Base-by-base conservation (phyloP, 1,140 invertebrate species). In the Ooceraea biroi region DNA sequence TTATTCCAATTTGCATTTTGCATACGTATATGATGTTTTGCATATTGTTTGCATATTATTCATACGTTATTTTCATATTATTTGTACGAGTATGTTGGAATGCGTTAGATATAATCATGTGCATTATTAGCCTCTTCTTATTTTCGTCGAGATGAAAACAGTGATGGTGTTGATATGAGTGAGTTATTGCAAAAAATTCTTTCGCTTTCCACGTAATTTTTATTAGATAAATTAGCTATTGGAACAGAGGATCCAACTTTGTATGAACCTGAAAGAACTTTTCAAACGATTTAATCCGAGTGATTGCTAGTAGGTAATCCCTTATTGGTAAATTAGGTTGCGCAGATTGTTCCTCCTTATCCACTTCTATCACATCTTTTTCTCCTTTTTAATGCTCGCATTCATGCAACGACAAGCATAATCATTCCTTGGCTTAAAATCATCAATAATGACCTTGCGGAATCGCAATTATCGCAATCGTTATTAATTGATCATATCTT, bases 241-340 rank as follows among this genome's bases (percentile, higher is more conserved):
- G 4, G 4, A 52, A 52, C 36, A 27, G 27, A 27, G 12, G n/a
- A 27, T 63, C 41, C 7, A 63, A 63, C 22, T 50, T 36, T 4
- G 12, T 36, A n/a, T 63, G 60, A 61, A 48, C 63, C 69, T n/a
- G 27, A 61, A 48, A 36, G 3, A 19, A 63, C 27, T 50, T 76
- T 76, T 55, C 3, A 5, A 63, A 58, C 36, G 22, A 73, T 58
- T 61, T 48, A 30, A 71, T 73, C 25, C 36, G 22, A 55, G 3
- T 19, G 52, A 66, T 66, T 44, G 12, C 17, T 36, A 7, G 27
- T 63, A 63, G 55, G 44, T 73, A 22, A 11, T 58, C 14, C n/a
- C 27, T 76, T 63, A 74, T 22, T 46, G 22, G 27, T 41, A 48
- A 61, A 44, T 41, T 36, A 50, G 44, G 30, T 10, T 14, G 3